Percentiles rank a stretch among this genome's conserved stretches.
Evolutionary conservation across 2,888 invertebrate species (phyloP).

Genomic region (Melieria omissa): DNA sequence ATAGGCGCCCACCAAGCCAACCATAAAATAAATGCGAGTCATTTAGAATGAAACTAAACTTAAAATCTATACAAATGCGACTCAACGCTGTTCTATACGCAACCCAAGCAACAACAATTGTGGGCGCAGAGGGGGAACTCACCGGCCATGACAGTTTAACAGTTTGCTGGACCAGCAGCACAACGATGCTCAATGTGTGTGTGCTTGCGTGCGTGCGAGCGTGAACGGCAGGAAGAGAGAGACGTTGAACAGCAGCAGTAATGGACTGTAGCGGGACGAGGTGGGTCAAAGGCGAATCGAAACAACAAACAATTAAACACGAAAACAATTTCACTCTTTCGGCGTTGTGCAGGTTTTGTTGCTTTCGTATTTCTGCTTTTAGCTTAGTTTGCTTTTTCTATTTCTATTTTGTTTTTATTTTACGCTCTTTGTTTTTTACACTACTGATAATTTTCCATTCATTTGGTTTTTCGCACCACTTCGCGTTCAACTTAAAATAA

Average conservation of each 20-base stretch:
- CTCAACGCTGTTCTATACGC: too few relatives aligned
- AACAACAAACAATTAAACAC: slow-evolving; percentile 42
- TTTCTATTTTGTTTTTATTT: not conserved
- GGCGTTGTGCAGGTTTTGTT: slow-evolving; percentile 17
- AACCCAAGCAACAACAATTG: not conserved
- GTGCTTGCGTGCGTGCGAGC: too few relatives aligned
- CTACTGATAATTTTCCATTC: too few relatives aligned
- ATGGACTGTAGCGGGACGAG: too few relatives aligned
- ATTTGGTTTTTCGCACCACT: too few relatives aligned
- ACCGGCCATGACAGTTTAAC: slow-evolving; percentile 82
- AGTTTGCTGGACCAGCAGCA: slow-evolving; percentile 58
- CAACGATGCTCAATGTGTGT: too few relatives aligned
- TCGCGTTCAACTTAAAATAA: too few relatives aligned
- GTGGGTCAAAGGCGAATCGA: slow-evolving; percentile 25
- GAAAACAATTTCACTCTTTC: slow-evolving; percentile 43
- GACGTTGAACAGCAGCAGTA: slow-evolving; percentile 35
- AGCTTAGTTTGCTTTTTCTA: not conserved
- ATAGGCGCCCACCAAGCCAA: too few relatives aligned
- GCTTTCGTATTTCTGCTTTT: slow-evolving; percentile 25
- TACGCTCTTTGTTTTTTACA: too few relatives aligned
- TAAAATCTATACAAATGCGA: too few relatives aligned
- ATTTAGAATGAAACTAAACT: too few relatives aligned
- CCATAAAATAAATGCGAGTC: too few relatives aligned
- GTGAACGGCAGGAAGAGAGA: slow-evolving; percentile 31
- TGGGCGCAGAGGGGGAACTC: slow-evolving; percentile 67